phyloP scores from a whole-genome alignment of 1,140 invertebrate species.

The Pseudobourletiella spinata region DNA sequence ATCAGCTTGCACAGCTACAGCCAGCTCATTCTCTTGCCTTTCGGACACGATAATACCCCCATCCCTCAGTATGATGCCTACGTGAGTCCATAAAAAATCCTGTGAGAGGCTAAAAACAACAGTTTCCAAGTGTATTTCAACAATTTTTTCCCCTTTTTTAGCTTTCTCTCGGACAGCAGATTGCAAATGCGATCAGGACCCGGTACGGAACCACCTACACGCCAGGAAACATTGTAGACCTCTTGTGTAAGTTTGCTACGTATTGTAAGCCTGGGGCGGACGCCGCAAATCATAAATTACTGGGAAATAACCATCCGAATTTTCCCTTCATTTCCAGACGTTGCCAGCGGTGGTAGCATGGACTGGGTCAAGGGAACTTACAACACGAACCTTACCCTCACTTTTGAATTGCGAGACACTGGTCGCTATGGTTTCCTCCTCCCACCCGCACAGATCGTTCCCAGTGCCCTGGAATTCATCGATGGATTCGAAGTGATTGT shows the following conservation, averaged over 20 bases:
- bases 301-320: background rate
- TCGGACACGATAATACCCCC: slow-evolving; percentile 7
- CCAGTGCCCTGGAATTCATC: slow-evolving; percentile 41
- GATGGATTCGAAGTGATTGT: slow-evolving; percentile 11
- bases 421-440: slow-evolving; percentile 49
- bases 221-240: slow-evolving; percentile 48
- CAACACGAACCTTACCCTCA: slow-evolving; percentile 44
- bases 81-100: background rate
- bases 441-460: slow-evolving; percentile 44
- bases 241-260: slow-evolving; percentile 47
- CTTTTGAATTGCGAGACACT: slow-evolving; percentile 46
- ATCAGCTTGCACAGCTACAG: slow-evolving; percentile 79
- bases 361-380: slow-evolving; percentile 21
- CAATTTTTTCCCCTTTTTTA: no score
- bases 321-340: slow-evolving; percentile 8
- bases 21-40: slow-evolving; percentile 54
- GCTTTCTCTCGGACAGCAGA: slow-evolving; percentile 52
- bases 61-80: slow-evolving; percentile 17
- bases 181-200: slow-evolving; percentile 47
- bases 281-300: background rate
- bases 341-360: slow-evolving; percentile 23
- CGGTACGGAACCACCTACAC: slow-evolving; percentile 55
- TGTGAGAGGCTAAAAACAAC: no score
- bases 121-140: no score
- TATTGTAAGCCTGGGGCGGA: background rate